Conservation (phyloP, 2,888 invertebrate genomes). For the Tubulanus polymorphus region DNA sequence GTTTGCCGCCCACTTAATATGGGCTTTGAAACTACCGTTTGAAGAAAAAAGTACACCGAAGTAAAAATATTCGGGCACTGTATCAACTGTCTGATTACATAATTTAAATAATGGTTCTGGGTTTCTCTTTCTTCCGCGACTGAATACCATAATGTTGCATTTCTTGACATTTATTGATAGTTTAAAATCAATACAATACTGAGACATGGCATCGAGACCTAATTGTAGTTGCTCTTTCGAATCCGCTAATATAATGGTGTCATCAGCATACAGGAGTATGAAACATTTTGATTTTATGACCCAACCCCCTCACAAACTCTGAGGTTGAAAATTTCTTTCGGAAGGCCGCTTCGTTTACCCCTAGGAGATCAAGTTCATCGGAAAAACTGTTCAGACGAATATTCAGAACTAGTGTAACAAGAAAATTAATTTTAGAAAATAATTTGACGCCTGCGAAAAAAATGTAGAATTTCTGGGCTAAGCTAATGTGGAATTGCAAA, state of each 20-base stretch:
- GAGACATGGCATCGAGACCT: neutral
- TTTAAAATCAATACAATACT: constrained; percentile 2
- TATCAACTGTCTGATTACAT: constrained; percentile 1
- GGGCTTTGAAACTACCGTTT: neutral
- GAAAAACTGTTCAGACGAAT: no score
- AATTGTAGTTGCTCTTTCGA: neutral
- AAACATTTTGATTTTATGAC: constrained; percentile 10
- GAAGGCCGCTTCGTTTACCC: neutral
- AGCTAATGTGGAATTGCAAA: no score
- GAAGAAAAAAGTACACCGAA: constrained; percentile 1
- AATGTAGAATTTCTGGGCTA: no score
- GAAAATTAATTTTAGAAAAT: no score
- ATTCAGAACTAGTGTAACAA: no score
- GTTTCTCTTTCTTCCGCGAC: neutral
- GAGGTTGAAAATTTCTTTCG: neutral
- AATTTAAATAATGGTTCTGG: neutral
- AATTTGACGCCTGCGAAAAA: no score
- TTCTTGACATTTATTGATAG: constrained; percentile 2
- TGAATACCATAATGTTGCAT: constrained; percentile 8
- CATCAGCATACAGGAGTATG: constrained; percentile 13
- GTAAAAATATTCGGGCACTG: neutral
- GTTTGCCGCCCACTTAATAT: neutral
- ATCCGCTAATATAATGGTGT: constrained; percentile 12
- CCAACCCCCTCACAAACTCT: no score
- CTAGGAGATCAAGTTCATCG: no score